phyloP scores from a whole-genome alignment of 1,140 invertebrate genomes.

The Holotrichia oblita region DNA sequence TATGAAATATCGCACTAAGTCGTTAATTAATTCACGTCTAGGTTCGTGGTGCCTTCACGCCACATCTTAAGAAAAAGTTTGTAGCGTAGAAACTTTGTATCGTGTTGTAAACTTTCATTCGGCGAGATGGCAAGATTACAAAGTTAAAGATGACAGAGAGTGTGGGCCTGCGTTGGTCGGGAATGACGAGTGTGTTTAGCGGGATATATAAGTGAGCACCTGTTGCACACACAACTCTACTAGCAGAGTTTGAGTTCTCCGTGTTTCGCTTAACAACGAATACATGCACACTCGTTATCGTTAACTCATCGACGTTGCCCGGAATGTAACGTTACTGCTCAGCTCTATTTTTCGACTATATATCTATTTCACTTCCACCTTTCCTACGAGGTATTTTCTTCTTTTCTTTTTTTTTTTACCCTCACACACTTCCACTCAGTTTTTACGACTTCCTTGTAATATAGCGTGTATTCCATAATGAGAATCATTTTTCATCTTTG shows the following conservation, averaged over 20 bases:
- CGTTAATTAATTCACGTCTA: constrained; percentile 33
- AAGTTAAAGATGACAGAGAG: constrained; percentile 35
- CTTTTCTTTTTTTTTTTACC: neutral
- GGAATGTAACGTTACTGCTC: constrained; percentile 19
- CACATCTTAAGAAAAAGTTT: neutral
- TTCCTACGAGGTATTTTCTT: neutral
- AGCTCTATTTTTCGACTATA: constrained; percentile 18
- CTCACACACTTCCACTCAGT: neutral
- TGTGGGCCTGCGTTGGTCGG: constrained; percentile 29
- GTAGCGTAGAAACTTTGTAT: constrained; percentile 17
- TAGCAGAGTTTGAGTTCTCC: constrained; percentile 38
- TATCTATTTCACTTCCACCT: neutral
- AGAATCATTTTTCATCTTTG: neutral
- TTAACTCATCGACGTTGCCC: constrained; percentile 40
- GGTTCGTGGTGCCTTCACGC: neutral
- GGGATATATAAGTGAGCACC: constrained; percentile 42
- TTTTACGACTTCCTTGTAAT: constrained; percentile 5
- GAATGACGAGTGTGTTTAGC: constrained; percentile 40
- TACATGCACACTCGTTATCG: constrained; percentile 47
- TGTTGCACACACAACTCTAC: constrained; percentile 42
- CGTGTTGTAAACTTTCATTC: constrained; percentile 7
- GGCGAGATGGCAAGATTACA: constrained; percentile 18
- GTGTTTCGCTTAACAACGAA: constrained; percentile 46
- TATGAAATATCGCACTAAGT: constrained; percentile 3
- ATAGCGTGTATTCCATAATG: constrained; percentile 2